phyloP scores from a whole-genome alignment of 2,113 vertebrate genomes.

The Rhadina sibilatrix region DNA sequence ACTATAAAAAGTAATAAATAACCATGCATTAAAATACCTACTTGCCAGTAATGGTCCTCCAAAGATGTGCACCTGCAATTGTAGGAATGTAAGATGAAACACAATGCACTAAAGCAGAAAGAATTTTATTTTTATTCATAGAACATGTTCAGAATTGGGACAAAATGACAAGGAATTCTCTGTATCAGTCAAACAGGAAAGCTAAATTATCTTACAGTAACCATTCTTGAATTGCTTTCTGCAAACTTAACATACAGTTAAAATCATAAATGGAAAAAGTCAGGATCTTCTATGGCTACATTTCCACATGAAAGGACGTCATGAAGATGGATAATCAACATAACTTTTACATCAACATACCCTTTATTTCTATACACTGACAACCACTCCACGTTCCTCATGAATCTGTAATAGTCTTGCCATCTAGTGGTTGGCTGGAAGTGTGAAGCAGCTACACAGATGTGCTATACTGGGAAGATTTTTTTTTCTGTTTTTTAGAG shows the following conservation, averaged over 20 bases:
- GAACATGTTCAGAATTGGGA: background rate
- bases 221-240: background rate
- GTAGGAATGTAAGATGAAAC: background rate
- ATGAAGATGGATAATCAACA: background rate
- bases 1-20: background rate
- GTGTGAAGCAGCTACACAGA: background rate
- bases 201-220: background rate
- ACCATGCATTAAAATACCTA: constrained; percentile 64
- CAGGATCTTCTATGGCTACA: background rate
- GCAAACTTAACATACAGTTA: background rate
- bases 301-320: background rate
- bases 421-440: constrained; percentile 52
- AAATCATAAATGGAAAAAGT: background rate
- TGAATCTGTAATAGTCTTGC: constrained; percentile 14
- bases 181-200: background rate
- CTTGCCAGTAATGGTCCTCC: constrained; percentile 84
- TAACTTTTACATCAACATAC: background rate
- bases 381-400: background rate
- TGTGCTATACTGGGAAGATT: background rate
- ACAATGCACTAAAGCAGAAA: background rate
- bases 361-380: background rate
- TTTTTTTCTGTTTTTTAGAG: background rate
- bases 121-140: background rate
- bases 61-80: constrained; percentile 78
- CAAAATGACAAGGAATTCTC: background rate